Evolutionary conservation across 2,113 vertebrate genomes (phyloP).

Genomic region (Solea solea): DNA sequence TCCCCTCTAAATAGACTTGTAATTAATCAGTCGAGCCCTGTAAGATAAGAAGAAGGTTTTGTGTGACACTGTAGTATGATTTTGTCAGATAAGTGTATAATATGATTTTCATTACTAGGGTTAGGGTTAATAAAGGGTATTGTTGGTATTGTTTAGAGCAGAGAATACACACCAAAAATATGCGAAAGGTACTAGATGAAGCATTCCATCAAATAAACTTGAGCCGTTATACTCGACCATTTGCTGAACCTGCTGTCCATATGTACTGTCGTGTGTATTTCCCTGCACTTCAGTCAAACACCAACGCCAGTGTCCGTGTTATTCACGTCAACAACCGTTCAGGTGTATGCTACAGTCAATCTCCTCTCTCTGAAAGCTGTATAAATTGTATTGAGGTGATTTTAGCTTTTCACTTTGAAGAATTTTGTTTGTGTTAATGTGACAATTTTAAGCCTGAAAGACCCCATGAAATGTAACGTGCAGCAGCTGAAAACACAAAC

Average conservation of each 20-base stretch:
- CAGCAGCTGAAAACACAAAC: slow-evolving; percentile 8
- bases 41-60: slow-evolving; percentile 79
- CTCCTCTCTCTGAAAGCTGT: slow-evolving; percentile 63
- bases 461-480: slow-evolving; percentile 54
- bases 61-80: slow-evolving; percentile 78
- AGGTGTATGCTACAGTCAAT: slow-evolving; percentile 46
- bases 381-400: slow-evolving; percentile 64
- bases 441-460: slow-evolving; percentile 12
- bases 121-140: slow-evolving; percentile 56
- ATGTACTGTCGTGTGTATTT: slow-evolving; percentile 74
- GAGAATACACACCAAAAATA: slow-evolving; percentile 75
- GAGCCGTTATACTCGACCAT: slow-evolving; percentile 56
- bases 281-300: slow-evolving; percentile 61
- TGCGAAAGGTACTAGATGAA: slow-evolving; percentile 55
- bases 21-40: slow-evolving; percentile 69
- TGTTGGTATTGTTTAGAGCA: slow-evolving; percentile 68
- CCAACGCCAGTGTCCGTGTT: slow-evolving; percentile 49
- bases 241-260: slow-evolving; percentile 62
- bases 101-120: slow-evolving; percentile 66
- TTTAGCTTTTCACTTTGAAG: slow-evolving; percentile 59
- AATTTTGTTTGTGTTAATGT: slow-evolving; percentile 35
- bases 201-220: slow-evolving; percentile 53
- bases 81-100: slow-evolving; percentile 70
- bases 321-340: slow-evolving; percentile 50
- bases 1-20: slow-evolving; percentile 69